These are phyloP conservation scores for Morpho deidamia DNA, from an alignment of 2,888 invertebrate species.

Conservation along the genomic window DNA sequence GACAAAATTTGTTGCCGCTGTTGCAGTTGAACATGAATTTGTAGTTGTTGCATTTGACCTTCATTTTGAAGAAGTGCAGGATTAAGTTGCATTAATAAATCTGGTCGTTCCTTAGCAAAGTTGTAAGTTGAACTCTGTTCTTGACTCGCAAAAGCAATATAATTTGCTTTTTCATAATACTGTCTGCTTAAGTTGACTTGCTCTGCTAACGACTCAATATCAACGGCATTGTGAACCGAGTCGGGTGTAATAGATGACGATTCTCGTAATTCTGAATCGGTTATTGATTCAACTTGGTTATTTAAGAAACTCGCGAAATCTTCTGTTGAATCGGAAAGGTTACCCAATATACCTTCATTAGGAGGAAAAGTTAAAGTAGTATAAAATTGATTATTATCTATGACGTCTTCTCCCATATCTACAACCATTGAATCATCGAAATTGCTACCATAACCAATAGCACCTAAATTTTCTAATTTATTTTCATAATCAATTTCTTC, in stretches of 20 bases:
- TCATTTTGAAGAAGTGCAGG: slow-evolving; percentile 76
- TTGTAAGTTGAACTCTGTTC: slow-evolving; percentile 78
- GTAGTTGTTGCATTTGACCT: slow-evolving; percentile 81
- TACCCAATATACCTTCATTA: slow-evolving; percentile 88
- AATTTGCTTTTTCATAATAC: slow-evolving; percentile 73
- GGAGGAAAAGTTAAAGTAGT: slow-evolving; percentile 89
- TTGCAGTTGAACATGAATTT: slow-evolving; percentile 85
- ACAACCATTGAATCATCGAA: slow-evolving; percentile 92
- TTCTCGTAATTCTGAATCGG: slow-evolving; percentile 83
- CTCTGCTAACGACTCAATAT: slow-evolving; percentile 87
- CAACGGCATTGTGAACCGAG: slow-evolving; percentile 80
- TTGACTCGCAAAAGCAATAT: slow-evolving; percentile 66
- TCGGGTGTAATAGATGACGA: slow-evolving; percentile 85
- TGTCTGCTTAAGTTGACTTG: slow-evolving; percentile 82
- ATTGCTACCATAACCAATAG: slow-evolving; percentile 78
- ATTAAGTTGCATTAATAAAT: slow-evolving; percentile 78
- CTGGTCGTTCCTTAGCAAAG: slow-evolving; percentile 80
- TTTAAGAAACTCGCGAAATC: slow-evolving; percentile 87
- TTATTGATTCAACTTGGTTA: slow-evolving; percentile 83
- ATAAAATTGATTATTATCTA: slow-evolving; percentile 90
- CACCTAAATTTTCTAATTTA: slow-evolving; percentile 84
- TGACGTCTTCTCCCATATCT: slow-evolving; percentile 86
- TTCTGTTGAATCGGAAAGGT: slow-evolving; percentile 88
- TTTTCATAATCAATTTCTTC: slow-evolving; percentile 88
- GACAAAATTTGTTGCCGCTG: slow-evolving; percentile 80